Conservation (phyloP, 2,113 vertebrate species). For the Brienomyrus brachyistius region DNA sequence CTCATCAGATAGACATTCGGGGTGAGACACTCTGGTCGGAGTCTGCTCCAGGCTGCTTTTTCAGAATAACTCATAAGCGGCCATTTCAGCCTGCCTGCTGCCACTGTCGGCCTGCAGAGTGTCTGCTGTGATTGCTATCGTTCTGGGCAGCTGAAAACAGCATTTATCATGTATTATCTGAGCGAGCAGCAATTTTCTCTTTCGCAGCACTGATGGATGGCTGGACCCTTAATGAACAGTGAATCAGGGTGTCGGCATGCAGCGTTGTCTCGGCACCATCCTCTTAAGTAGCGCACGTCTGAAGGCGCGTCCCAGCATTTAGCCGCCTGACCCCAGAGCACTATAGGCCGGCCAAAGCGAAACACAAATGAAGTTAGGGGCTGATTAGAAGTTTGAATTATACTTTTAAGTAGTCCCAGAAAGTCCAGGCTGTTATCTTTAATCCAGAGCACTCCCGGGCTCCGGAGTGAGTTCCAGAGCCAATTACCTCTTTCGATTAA, state of each 20-base stretch:
- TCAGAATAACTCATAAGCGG: not conserved
- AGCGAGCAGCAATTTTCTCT: not conserved
- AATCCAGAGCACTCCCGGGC: not conserved
- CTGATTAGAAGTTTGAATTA: not conserved
- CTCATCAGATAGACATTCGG: not conserved
- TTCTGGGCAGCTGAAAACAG: constrained; percentile 3
- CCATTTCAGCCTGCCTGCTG: not conserved
- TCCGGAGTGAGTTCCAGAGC: not conserved
- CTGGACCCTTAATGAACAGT: not conserved
- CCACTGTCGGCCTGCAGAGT: not conserved
- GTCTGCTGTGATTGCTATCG: not conserved
- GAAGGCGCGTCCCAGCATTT: not conserved
- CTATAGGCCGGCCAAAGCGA: not conserved
- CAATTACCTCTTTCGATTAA: not conserved
- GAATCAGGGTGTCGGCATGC: not conserved
- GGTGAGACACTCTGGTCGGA: not conserved
- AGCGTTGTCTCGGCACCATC: not conserved
- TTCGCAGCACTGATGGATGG: not conserved
- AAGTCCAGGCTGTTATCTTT: not conserved
- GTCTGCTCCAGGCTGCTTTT: not conserved
- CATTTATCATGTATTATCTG: not conserved
- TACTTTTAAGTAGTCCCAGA: not conserved
- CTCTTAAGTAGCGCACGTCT: constrained; percentile 1
- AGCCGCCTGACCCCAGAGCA: not conserved
- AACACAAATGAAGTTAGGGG: not conserved